Evolutionary conservation across 2,113 vertebrate species (phyloP), one percentile per base, ranked within the genome.

Genomic region (Asarcornis scutulata): DNA sequence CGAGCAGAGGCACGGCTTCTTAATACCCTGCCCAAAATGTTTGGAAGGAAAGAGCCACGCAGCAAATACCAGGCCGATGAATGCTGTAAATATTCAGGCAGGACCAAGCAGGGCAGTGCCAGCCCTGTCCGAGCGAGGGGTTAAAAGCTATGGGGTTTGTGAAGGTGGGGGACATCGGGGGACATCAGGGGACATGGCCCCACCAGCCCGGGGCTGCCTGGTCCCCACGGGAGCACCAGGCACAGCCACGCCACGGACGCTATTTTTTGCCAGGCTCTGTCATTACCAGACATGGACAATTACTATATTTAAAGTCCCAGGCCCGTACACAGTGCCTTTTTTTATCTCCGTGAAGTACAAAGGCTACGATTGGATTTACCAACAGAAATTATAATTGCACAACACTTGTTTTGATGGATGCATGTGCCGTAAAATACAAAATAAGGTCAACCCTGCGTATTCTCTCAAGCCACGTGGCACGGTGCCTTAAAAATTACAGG

Each of bases 181-280:
- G 62, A 40, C 38, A 20, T 29, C 38, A 14, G 50, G 23, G 50
- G 23, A 40, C 62, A 40, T 29, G 17, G 27, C 60, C 36, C 60
- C 60, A 27, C 25, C 34, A 58, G 71, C 29, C 58, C 2, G 1
- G 36, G 36, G 16, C 62, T 20, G 56, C 14, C 48, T 13, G 34
- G 46, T n/a, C 46, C 60, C 3, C 0, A n/a, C 34, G 44, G 79
- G 71, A 89, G 79, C 48, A 62, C 86, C 36, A 34, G 92, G 44
- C 91, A 91, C 46, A n/a, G 81, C 78, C 96, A 85, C 77, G 55
- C 86, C 97, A 94, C 60, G 38, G 11, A 82, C 81, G 97, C 93
- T 97, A 97, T 98, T 98, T 98, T 98, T 97, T 98, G 97, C 96
- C 89, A 14, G 21, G 72, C 71, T 79, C 93, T 97, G 93, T 93